Evolutionary conservation across 1,140 invertebrate species (phyloP), one percentile per base, ranked within the genome.

Genomic region (Chrysomallon squamiferum): DNA sequence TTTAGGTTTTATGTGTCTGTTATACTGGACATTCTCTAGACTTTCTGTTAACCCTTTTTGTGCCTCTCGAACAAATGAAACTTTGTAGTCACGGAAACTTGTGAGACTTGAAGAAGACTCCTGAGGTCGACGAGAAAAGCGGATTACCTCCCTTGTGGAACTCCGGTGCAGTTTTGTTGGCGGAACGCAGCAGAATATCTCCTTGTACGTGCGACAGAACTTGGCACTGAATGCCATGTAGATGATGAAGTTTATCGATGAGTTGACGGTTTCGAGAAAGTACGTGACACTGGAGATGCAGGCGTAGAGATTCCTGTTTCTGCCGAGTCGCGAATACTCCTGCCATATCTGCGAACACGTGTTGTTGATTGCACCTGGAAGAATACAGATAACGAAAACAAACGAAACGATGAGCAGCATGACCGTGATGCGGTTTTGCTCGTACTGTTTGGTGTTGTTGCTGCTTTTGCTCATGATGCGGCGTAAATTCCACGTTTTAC

Each of bases 201-300:
- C 73, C 50, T 75, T 75, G 59, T 78, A 81, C 18, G 72, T 72
- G 6, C 61, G 35, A 9, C 60, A 60, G 70, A 81, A 81, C 57
- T 76, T 77, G 50, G 67, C 60, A 70, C 77, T 78, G 27, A 81
- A 70, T 0, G 69, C 72, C 78, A 81, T 81, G 62, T 81, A 81
- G 49, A 81, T 81, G 35, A 81, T 57, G 27, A 81, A 81, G 62
- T 81, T 81, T 2, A 81, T 65, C 2, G 79, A 77, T 3, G 78
- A 81, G 47, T 80, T 81, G 13, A 78, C 38, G 1, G 78, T 79
- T 57, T 81, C 79, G 30, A 79, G 60, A 29, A 78, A 72, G 50
- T 73, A 81, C 2, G 74, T 78, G 9, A 78, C 66, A 35, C 62
- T 72, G 2, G 74, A 71, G 15, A 81, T 54, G 20, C 69, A 69